Conservation (phyloP, 2,888 invertebrate species). For the Latrodectus elegans region DNA sequence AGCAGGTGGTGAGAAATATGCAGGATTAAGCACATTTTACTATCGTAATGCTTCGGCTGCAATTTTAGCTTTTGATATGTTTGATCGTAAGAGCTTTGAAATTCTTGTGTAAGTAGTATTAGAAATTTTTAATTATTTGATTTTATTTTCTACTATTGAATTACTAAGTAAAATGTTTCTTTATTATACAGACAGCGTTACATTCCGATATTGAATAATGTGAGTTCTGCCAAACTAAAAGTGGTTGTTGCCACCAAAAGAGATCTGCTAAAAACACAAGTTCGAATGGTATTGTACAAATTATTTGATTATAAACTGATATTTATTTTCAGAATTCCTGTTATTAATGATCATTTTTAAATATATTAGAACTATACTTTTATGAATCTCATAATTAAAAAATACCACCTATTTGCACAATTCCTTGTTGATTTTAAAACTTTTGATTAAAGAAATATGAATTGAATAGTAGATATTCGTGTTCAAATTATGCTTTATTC, state of each 20-base stretch:
- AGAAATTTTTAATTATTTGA: neutral
- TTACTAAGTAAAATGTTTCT: neutral
- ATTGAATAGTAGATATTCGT: too few species aligned
- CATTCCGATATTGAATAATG: constrained; percentile 53
- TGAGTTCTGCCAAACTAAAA: constrained; percentile 45
- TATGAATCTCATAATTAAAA: too few species aligned
- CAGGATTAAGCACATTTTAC: constrained; percentile 83
- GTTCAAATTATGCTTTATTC: too few species aligned
- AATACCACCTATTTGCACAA: too few species aligned
- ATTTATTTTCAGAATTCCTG: too few species aligned
- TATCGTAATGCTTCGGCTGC: constrained; percentile 84
- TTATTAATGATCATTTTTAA: too few species aligned
- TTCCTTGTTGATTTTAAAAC: too few species aligned
- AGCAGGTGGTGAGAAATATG: constrained; percentile 84
- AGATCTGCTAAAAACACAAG: constrained; percentile 24
- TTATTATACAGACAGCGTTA: constrained; percentile 38
- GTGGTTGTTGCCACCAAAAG: constrained; percentile 59
- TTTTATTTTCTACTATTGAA: neutral
- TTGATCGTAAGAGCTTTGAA: constrained; percentile 74
- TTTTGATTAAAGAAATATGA: too few species aligned
- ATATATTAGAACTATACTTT: too few species aligned
- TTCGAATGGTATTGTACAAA: constrained; percentile 22
- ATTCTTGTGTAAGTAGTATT: constrained; percentile 20
- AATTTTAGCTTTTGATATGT: constrained; percentile 83
- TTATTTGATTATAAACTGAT: too few species aligned